Evolutionary conservation across 2,113 vertebrate genomes (phyloP).

Genomic region (Vulpes ferrilata): DNA sequence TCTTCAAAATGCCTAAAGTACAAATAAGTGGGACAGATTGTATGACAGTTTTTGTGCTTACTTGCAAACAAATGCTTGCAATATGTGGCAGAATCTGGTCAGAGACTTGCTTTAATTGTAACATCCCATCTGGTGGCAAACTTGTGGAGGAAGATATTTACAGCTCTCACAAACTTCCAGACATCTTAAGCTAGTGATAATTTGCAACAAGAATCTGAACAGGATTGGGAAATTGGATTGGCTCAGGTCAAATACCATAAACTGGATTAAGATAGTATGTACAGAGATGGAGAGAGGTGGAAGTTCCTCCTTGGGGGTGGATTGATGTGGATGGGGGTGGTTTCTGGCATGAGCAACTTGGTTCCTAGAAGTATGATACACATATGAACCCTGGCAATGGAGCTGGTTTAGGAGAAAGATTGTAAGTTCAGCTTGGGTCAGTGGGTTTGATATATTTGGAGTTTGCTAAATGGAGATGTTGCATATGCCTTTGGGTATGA

Average conservation of each 20-base stretch:
- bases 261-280: neutral
- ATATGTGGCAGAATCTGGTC: neutral
- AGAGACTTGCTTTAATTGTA: neutral
- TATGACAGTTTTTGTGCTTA: neutral
- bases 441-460: neutral
- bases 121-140: neutral
- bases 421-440: neutral
- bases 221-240: neutral
- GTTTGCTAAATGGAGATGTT: neutral
- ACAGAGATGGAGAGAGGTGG: neutral
- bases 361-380: fast-evolving
- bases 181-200: neutral
- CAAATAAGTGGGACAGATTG: neutral
- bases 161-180: neutral
- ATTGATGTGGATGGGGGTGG: too few species aligned
- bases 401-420: neutral
- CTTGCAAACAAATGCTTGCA: neutral
- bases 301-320: too few species aligned
- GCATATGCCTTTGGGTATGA: neutral
- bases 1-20: neutral
- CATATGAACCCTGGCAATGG: neutral
- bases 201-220: neutral
- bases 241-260: neutral
- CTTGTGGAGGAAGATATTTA: neutral
- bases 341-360: neutral